Evolutionary conservation across 2,797 vertebrate genomes (phyloP), one percentile per base, ranked within the genome.

Genomic region (Onychomys leucogaster): DNA sequence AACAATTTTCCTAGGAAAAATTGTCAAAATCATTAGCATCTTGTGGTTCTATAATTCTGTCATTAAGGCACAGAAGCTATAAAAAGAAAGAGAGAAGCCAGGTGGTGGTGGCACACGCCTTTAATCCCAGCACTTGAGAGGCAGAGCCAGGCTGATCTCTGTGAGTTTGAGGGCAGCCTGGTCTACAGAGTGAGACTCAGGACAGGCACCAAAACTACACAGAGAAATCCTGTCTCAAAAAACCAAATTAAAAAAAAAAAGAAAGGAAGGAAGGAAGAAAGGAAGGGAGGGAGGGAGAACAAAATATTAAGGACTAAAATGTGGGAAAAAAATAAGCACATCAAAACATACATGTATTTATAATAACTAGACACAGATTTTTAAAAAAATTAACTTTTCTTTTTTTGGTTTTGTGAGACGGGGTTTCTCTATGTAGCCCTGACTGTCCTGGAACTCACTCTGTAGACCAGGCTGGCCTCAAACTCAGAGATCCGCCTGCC

Each of bases 331-430:
- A 94, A 84, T 86, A 27, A 71, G n/a, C 27, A 91, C 90, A 65
- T 63, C 2, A 21, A 91, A 93, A 29, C 32, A 93, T 27, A 8
- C 16, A 55, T 16, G 3, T 78, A 63, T 94, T 65, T 94, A 61
- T 41, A 91, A 78, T 69, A 92, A 43, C 61, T 90, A 27, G 46
- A 61, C 34, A 84, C 12, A 76, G 23, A 92, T 21, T 82, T 92
- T 71, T 69, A 41, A 43, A 43, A 61, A 82, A 69, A 96, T 95
- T 95, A 89, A 86, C 59, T 86, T 95, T 95, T 76, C 71, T 78
- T 55, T 80, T 57, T 34, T 37, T 21, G 6, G 14, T 37, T 71
- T 71, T 71, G 2, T 9, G 34, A 71, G n/a, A 71, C 34, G 37
- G 69, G n/a, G 69, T 71, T 71, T 71, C n/a, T 71, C n/a, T 37